Conservation (phyloP, 1,140 invertebrate genomes). For the Sipha flava region DNA sequence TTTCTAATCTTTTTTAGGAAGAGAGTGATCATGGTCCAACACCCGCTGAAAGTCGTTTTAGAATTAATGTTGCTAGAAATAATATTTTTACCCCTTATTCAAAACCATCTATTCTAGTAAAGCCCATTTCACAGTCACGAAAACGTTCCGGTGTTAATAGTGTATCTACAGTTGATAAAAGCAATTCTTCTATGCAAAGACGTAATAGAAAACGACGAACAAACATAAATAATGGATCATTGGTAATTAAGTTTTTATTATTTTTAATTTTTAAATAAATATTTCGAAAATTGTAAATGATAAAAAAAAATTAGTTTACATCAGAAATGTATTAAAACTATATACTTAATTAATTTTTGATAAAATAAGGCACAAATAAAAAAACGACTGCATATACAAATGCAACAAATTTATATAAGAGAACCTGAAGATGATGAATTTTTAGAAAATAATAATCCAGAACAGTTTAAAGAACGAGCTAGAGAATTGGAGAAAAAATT, state of each 20-base stretch:
- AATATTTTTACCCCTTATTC: neutral
- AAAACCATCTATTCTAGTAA: neutral
- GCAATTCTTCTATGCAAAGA: constrained; percentile 8
- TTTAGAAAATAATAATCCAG: constrained; percentile 18
- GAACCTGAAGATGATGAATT: constrained; percentile 9
- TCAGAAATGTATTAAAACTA: neutral
- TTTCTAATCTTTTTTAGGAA: neutral
- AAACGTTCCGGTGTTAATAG: constrained; percentile 15
- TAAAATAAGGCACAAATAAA: constrained; percentile 29
- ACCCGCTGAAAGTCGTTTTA: constrained; percentile 14
- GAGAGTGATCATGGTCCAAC: constrained; percentile 10
- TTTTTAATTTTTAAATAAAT: neutral
- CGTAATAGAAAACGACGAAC: constrained; percentile 12
- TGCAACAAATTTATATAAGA: constrained; percentile 25
- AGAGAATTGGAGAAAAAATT: constrained; percentile 68
- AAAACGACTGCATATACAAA: constrained; percentile 14
- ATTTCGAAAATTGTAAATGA: neutral
- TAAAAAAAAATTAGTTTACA: neutral
- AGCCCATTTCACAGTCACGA: neutral
- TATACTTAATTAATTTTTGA: neutral
- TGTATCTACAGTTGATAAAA: constrained; percentile 17
- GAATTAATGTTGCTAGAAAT: neutral
- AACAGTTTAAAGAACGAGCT: constrained; percentile 63
- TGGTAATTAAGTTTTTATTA: neutral
- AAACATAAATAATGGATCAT: constrained; percentile 23